Evolutionary conservation across 2,888 invertebrate species (phyloP).

Genomic region (Lymantria dispar): DNA sequence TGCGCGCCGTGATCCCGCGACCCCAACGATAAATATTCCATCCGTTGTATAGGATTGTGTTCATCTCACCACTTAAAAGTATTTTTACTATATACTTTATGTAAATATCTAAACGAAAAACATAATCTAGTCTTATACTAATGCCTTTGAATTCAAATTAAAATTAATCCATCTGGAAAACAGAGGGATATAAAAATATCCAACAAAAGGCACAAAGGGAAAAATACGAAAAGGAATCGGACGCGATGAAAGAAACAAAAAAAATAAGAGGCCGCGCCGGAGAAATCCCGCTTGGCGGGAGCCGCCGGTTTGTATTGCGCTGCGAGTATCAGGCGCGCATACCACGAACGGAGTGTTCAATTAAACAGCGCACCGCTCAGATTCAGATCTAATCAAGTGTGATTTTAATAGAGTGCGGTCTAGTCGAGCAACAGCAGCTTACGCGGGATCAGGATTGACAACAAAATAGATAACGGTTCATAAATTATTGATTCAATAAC

Average conservation of each 20-base stretch:
- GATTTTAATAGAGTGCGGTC: constrained; percentile 68
- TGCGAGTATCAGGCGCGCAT: constrained; percentile 63
- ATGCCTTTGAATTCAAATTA: constrained; percentile 64
- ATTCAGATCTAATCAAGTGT: constrained; percentile 71
- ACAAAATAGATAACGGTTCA: constrained; percentile 49
- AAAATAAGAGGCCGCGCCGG: constrained; percentile 25
- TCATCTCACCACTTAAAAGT: constrained; percentile 26
- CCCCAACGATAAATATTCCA: constrained; percentile 70
- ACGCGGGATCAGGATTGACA: constrained; percentile 33
- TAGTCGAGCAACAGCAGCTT: constrained; percentile 43
- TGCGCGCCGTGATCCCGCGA: constrained; percentile 62
- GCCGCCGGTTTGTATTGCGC: constrained; percentile 35
- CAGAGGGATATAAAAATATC: constrained; percentile 73
- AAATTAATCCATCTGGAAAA: constrained; percentile 74
- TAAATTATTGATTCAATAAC: constrained; percentile 47
- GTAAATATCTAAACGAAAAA: constrained; percentile 21
- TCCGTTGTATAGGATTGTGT: constrained; percentile 44
- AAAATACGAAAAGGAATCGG: constrained; percentile 60
- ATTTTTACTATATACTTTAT: constrained; percentile 13
- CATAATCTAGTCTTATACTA: constrained; percentile 33
- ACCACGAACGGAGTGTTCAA: constrained; percentile 62
- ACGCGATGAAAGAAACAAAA: constrained; percentile 53
- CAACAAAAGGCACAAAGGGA: constrained; percentile 65
- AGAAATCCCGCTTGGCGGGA: constrained; percentile 39
- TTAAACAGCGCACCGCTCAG: constrained; percentile 48